Evolutionary conservation across 1,140 invertebrate genomes (phyloP), one percentile per base, ranked within the genome.

Genomic region (Drosophila seguyi): DNA sequence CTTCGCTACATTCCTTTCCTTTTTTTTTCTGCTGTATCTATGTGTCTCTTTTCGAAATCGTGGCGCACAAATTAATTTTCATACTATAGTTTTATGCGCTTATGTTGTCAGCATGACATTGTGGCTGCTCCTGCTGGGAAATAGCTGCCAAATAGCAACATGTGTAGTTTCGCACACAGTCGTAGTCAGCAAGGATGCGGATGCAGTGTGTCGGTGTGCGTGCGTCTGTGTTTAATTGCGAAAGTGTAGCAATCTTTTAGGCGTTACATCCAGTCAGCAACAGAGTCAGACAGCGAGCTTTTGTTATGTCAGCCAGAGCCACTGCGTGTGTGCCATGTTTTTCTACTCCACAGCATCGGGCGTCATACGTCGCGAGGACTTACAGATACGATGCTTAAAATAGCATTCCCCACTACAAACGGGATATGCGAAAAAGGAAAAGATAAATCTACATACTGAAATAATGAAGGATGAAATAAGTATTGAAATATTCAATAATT

Each of bases 161-260:
- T 87, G 84, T 87, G 84, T 76, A 69, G 36, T 10, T 18, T 48
- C 22, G n/a, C 55, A 39, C 34, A 65, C 44, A 62, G 14, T 39
- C 47, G 55, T 31, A 56, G 47, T 39, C 53, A 36, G 38, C 67
- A 13, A 20, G 48, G 29, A 10, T 53, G 44, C 67, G 20, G 34
- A 55, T 55, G 34, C 14, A 68, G 25, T 75, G 55, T 66, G 58
- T 60, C 52, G 8, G 47, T 44, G 45, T 65, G 22, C 53, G 48
- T 67, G 61, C 62, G 44, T 62, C 57, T 87, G 82, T 71, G 79
- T 76, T 90, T 90, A 90, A 90, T 90, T 90, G 86, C 81, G 80
- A 90, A 88, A 90, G 81, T 79, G 85, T 90, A 73, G 85, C 85
- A 90, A 90, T 90, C 86, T 90, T 81, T 90, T 90, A 81, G 85